Evolutionary conservation across 2,797 vertebrate genomes (phyloP), one percentile per base, ranked within the genome.

Genomic region (Tangara arthus): DNA sequence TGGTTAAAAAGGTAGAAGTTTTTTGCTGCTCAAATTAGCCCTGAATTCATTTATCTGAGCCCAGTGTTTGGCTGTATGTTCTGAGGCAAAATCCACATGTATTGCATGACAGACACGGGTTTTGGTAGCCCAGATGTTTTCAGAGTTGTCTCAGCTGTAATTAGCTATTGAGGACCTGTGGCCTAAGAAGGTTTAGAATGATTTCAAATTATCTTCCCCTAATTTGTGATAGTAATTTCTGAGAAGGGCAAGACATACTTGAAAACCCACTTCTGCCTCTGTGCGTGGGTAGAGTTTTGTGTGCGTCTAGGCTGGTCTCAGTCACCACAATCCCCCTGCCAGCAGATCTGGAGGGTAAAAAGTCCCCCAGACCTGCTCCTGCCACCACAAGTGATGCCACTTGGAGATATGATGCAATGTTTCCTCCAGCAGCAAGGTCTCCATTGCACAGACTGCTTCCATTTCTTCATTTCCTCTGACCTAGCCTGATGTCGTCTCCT

Each of bases 381-480:
- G 42, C 30, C 5, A 0, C 47, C 24, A 0, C 3, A 12, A 23
- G 41, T 56, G 41, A 46, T 18, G 21, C 28, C 32, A 5, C 6
- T 30, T 5, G 0, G 35, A 89, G 73, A 30, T 77, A 64, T 68
- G 75, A 84, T 37, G 78, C 44, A 52, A 47, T 46, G 34, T 95
- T 97, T 97, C 83, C 92, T 82, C 49, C 61, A 35, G 60, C 56
- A 66, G 39, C 64, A 72, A 88, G 32, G 18, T 76, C 88, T 73
- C 81, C 61, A 50, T 47, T 95, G 64, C 86, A 82, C 6, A 70
- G 18, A 6, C 52, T 87, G 81, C 89, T 95, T 95, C 89, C 81
- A 90, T 85, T 94, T 93, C 92, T 82, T 85, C 84, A 87, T 82
- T 90, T 96, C 89, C 92, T 89, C 90, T 82, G 49, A 61, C 66